Base-by-base conservation (phyloP, 2,797 vertebrate genomes). In the Prunella strophiata region DNA sequence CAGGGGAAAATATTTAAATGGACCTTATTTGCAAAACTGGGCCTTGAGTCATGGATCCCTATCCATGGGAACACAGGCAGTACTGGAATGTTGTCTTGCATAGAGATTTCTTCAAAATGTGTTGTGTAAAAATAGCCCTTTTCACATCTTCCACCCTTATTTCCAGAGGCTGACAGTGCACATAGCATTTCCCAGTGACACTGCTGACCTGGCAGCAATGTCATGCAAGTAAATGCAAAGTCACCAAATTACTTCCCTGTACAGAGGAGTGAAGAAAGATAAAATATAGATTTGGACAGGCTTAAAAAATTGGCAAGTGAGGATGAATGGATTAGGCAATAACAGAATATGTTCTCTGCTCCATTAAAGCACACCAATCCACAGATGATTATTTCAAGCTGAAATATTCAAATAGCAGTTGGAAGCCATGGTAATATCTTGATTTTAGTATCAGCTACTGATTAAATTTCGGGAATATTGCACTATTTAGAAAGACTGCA, bases 351-450 rank as follows among this genome's bases (percentile, higher is more conserved):
- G 30, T 81, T 82, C 71, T 61, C 55, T 4, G 12, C 71, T 92
- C 63, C 42, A 74, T 63, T 92, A 95, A 72, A 81, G 74, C 51
- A 93, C 47, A 63, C 15, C 52, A 55, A 73, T 82, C 45, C 55
- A 58, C 25, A 73, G 58, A 80, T 63, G 17, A 89, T 55, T 81
- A 83, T 91, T 96, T 67, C 51, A 87, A 89, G 54, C 75, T 73
- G 88, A 85, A 95, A 88, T 81, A 96, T 70, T 94, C 94, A 92
- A 79, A 83, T 58, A 81, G n/a, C 78, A 50, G 54, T 81, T 84
- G 78, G 91, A 81, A 93, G 62, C 55, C 62, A 85, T 1, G 2
- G 62, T 70, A 88, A 68, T 92, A 70, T 40, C 85, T 86, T 89
- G 54, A 94, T 80, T 94, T 94, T 61, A 47, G 34, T 58, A 80